Evolutionary conservation across 2,888 invertebrate genomes (phyloP).

Genomic region (Drosophila vallismaia): DNA sequence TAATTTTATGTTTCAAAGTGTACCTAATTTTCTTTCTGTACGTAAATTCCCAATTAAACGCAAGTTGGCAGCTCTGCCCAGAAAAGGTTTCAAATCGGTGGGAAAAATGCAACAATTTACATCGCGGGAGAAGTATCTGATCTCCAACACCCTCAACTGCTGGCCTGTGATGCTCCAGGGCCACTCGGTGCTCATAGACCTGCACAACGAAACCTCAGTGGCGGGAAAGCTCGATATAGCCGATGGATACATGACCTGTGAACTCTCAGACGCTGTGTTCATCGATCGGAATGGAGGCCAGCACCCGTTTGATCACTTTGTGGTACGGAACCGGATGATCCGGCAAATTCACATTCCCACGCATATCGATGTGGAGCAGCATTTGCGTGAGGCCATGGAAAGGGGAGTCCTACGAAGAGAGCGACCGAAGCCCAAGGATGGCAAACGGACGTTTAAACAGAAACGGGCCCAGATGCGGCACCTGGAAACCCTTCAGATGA

Average conservation of each 20-base stretch:
- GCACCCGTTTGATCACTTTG: constrained; percentile 81
- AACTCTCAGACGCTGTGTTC: constrained; percentile 77
- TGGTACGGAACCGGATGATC: constrained; percentile 80
- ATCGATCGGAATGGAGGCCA: constrained; percentile 81
- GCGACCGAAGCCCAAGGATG: constrained; percentile 22
- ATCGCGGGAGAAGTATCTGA: constrained; percentile 77
- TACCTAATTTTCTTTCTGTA: constrained; percentile 16
- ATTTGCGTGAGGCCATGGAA: constrained; percentile 64
- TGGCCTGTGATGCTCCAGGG: constrained; percentile 79
- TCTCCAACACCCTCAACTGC: constrained; percentile 79
- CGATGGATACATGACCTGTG: constrained; percentile 83
- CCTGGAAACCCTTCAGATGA: constrained; percentile 72
- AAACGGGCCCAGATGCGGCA: constrained; percentile 76
- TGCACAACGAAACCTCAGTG: constrained; percentile 82
- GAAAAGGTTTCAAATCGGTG: constrained; percentile 3
- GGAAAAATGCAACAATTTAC: constrained; percentile 70
- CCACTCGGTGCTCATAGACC: constrained; percentile 80
- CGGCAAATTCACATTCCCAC: constrained; percentile 81
- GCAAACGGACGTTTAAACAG: constrained; percentile 75
- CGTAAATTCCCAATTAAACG: constrained; percentile 11
- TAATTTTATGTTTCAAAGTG: constrained; percentile 24
- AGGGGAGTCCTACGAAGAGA: constrained; percentile 53
- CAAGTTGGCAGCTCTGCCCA: constrained; percentile 31
- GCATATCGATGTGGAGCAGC: constrained; percentile 63
- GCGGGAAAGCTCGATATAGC: constrained; percentile 79